Evolutionary conservation across 2,888 invertebrate species (phyloP).

Genomic region (Horisme vitalbata): DNA sequence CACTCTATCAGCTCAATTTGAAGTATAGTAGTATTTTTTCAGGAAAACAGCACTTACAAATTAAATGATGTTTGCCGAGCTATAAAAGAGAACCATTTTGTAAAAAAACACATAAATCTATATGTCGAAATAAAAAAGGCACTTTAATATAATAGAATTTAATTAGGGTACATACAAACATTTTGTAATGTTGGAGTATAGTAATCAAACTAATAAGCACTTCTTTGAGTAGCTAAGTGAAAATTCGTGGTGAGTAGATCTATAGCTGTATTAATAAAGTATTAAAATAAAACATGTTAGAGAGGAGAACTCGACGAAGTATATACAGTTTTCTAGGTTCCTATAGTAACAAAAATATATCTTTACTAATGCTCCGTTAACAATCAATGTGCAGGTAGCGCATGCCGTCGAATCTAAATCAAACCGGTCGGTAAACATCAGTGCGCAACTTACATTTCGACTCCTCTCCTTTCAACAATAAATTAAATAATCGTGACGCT

Average conservation of each 20-base stretch:
- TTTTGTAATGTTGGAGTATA: slow-evolving; percentile 80
- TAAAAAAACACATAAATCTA: not conserved
- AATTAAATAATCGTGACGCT: slow-evolving; percentile 28
- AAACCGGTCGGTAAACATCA: slow-evolving; percentile 27
- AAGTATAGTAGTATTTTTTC: too few relatives aligned
- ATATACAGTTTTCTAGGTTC: slow-evolving; percentile 34
- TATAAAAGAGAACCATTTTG: too few relatives aligned
- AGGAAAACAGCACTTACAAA: too few relatives aligned
- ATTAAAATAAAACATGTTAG: slow-evolving; percentile 56
- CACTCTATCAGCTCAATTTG: too few relatives aligned
- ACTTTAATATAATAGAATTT: slow-evolving; percentile 78
- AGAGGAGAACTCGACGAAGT: slow-evolving; percentile 57
- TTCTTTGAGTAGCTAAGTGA: slow-evolving; percentile 73
- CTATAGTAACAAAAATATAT: slow-evolving; percentile 40
- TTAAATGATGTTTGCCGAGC: too few relatives aligned
- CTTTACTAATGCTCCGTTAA: slow-evolving; percentile 32
- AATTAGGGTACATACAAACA: slow-evolving; percentile 82
- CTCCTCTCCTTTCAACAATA: slow-evolving; percentile 34
- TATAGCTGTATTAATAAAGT: slow-evolving; percentile 43
- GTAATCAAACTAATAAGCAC: slow-evolving; percentile 81
- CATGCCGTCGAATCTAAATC: slow-evolving; percentile 21
- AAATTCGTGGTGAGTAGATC: slow-evolving; percentile 63
- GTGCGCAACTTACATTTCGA: slow-evolving; percentile 26
- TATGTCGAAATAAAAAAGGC: slow-evolving; percentile 49
- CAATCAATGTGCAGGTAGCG: slow-evolving; percentile 23